Evolutionary conservation across 2,797 vertebrate species (phyloP), one percentile per base, ranked within the genome.

Genomic region (Micromesistius poutassou): DNA sequence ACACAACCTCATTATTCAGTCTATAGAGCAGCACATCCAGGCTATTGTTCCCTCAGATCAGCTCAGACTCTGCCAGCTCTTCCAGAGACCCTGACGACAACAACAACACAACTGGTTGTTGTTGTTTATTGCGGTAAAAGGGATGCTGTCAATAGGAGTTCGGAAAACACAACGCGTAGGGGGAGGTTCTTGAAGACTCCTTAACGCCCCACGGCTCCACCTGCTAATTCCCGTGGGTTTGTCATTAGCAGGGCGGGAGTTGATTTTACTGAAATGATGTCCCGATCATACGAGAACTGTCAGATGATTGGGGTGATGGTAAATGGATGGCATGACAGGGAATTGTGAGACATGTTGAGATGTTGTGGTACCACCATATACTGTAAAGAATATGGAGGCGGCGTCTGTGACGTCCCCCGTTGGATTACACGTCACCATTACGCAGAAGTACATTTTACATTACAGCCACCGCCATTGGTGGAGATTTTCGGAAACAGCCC

Each of bases 11-110:
- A 94, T 94, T 93, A 94, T 94, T 94, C 92, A 93, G 90, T 93
- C 92, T 93, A 94, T 93, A 93, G 91, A 93, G 93, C 91, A 92
- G 87, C 92, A 91, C 91, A 93, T 92, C 91, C 90, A 94, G 92
- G 93, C 94, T 92, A 94, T 95, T 94, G 93, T 93, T 94, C 93
- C 93, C 91, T 92, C 90, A 93, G 91, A 94, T 93, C 92, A 94
- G 89, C 90, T 90, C 90, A 87, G 90, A 90, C 85, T 90, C 83
- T 78, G 82, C 75, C 80, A 84, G 86, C 86, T 91, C 90, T 86
- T 92, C 88, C n/a, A 72, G 22, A 74, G 82, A 79, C 83, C 83
- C 75, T 84, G 81, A 73, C 84, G 88, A 77, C 84, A 81, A 84
- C 84, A 50, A 12, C 46, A 16, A 14, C 46, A 33, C 50, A 12